Conservation (phyloP, 2,888 invertebrate species). For the Colletes collaris region DNA sequence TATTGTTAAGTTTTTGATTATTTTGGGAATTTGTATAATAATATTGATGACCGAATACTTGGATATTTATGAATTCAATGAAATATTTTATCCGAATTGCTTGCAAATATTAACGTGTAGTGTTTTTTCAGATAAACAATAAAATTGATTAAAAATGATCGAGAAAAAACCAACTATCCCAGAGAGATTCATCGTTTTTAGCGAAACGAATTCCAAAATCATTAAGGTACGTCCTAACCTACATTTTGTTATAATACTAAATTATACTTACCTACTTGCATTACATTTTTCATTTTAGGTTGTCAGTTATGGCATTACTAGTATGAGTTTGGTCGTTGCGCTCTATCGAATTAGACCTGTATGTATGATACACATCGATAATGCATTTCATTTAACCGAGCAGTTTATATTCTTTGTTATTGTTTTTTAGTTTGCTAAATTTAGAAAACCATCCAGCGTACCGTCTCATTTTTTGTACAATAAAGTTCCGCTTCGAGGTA, state of each 20-base stretch:
- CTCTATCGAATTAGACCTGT: conserved; percentile 86
- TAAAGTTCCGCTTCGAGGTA: conserved; percentile 84
- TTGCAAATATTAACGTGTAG: conserved; percentile 8
- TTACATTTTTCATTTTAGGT: conserved; percentile 83
- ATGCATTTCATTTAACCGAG: conserved; percentile 8
- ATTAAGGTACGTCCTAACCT: conserved; percentile 67
- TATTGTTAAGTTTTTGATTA: background rate
- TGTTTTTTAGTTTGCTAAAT: conserved; percentile 85
- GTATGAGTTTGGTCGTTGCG: conserved; percentile 85
- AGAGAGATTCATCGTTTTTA: conserved; percentile 68
- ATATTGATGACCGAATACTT: conserved; percentile 32
- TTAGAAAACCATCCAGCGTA: conserved; percentile 85
- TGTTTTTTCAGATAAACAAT: background rate
- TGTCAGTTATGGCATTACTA: conserved; percentile 85
- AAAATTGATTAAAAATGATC: background rate
- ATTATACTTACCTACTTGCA: background rate
- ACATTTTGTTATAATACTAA: background rate
- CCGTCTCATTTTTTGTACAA: conserved; percentile 85
- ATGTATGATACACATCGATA: conserved; percentile 83
- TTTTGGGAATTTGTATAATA: conserved; percentile 17
- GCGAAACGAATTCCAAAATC: conserved; percentile 72
- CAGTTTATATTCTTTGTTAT: conserved; percentile 29
- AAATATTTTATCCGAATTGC: conserved; percentile 4
- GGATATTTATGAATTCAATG: background rate
- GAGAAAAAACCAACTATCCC: conserved; percentile 55